Evolutionary conservation across 2,797 vertebrate genomes (phyloP), one percentile per base, ranked within the genome.

Genomic region (Poecile montanus): DNA sequence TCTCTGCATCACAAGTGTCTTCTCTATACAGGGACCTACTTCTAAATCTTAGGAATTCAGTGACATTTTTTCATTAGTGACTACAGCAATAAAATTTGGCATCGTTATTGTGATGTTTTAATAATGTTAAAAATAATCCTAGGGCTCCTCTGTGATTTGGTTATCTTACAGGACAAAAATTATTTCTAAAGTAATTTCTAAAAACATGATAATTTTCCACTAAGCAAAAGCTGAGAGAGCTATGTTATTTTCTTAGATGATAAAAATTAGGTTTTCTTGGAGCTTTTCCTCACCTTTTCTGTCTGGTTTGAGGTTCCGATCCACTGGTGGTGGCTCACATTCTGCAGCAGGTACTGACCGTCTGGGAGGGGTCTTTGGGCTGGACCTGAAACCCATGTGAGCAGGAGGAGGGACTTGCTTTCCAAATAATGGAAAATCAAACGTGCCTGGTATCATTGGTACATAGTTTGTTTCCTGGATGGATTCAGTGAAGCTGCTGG

Each of bases 381-480:
- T 99, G 84, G 99, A 99, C 90, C 99, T 98, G 95, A 99, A 99
- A 93, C 99, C 99, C 99, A 99, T 99, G 96, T 99, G 99, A 88
- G 99, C 99, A 13, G 99, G 99, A 58, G 99, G 99, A 68, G 99
- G 99, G 16, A 99, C 99, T 98, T 99, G 99, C 97, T 99, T 99
- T 84, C 99, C 99, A 97, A 99, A 98, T 16, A 99, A 98, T 23
- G 99, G 98, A 97, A 99, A 99, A 97, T 99, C 99, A 97, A 99
- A 98, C 3, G 98, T 99, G 97, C 99, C 98, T 2, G 99, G 99
- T 44, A 99, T 99, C 99, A 99, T 99, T 83, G 99, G 99, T 77
- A 99, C 99, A 45, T 99, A 99, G 98, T 99, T 99, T 81, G 99
- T 98, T 97, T 99, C 99, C 82, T 99, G 98, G 82, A 98, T 98